These are phyloP conservation scores for Siniperca knerii DNA, from an alignment of 2,113 vertebrate genomes.

Conservation along the genomic window DNA sequence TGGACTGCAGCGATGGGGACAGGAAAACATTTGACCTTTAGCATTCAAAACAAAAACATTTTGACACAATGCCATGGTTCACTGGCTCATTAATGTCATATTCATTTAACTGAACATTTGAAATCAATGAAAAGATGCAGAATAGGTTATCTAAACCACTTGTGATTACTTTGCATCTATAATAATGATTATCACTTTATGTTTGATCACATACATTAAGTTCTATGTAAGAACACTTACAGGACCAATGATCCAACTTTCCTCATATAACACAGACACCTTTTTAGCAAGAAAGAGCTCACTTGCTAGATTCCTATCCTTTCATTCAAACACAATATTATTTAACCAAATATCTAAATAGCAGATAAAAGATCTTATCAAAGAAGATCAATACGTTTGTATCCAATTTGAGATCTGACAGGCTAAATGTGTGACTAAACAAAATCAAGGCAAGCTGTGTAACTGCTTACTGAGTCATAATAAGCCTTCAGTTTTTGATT, in stretches of 20 bases:
- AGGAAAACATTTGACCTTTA: conserved; percentile 5
- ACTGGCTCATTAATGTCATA: background rate
- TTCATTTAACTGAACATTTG: background rate
- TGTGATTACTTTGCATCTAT: background rate
- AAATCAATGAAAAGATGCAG: background rate
- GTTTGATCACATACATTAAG: background rate
- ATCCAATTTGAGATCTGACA: conserved; percentile 30
- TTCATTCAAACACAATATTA: background rate
- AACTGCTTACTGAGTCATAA: conserved; percentile 58
- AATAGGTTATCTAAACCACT: background rate
- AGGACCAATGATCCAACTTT: background rate
- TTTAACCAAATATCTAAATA: conserved; percentile 3
- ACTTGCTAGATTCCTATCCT: background rate
- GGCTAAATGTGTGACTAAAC: conserved; percentile 33
- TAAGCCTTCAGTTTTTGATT: conserved; percentile 49
- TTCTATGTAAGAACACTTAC: background rate
- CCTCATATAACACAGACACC: background rate
- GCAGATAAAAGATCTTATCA: conserved; percentile 2
- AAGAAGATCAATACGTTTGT: conserved; percentile 1
- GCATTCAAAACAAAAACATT: background rate
- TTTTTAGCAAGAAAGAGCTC: background rate
- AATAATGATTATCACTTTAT: background rate
- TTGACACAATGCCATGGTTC: background rate
- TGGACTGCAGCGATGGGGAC: conserved; percentile 4
- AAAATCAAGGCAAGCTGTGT: conserved; percentile 31